Conservation (phyloP, 2,113 vertebrate genomes). For the Ahaetulla prasina region DNA sequence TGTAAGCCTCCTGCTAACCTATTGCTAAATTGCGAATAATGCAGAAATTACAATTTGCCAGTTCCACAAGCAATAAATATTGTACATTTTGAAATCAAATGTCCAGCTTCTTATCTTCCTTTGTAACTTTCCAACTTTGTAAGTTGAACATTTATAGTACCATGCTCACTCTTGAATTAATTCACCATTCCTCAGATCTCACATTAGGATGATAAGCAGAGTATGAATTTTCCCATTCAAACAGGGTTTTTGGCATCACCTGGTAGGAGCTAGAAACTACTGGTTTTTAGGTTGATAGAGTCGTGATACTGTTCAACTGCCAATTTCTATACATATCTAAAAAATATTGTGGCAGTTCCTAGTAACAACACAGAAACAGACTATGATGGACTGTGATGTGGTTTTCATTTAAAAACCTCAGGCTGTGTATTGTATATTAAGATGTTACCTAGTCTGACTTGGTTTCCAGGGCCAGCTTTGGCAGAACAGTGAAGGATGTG, state of each 20-base stretch:
- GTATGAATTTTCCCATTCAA: neutral
- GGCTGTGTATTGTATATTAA: neutral
- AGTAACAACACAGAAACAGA: neutral
- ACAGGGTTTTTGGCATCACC: neutral
- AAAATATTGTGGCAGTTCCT: neutral
- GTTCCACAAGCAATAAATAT: neutral
- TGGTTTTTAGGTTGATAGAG: neutral
- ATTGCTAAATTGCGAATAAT: neutral
- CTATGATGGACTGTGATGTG: neutral
- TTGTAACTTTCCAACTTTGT: neutral
- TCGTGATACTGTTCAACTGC: neutral
- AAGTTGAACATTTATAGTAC: neutral
- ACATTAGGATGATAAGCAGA: neutral
- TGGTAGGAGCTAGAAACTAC: neutral
- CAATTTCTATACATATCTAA: neutral
- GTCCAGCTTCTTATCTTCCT: neutral
- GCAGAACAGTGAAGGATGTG: neutral
- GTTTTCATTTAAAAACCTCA: neutral
- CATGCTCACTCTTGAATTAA: neutral
- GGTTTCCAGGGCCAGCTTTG: neutral
- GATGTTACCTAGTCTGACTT: neutral
- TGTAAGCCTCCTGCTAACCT: neutral
- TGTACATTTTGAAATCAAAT: neutral
- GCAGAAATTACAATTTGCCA: neutral
- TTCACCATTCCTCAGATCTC: neutral